Base-by-base conservation (phyloP, 2,888 invertebrate genomes). In the Eurytoma californica region DNA sequence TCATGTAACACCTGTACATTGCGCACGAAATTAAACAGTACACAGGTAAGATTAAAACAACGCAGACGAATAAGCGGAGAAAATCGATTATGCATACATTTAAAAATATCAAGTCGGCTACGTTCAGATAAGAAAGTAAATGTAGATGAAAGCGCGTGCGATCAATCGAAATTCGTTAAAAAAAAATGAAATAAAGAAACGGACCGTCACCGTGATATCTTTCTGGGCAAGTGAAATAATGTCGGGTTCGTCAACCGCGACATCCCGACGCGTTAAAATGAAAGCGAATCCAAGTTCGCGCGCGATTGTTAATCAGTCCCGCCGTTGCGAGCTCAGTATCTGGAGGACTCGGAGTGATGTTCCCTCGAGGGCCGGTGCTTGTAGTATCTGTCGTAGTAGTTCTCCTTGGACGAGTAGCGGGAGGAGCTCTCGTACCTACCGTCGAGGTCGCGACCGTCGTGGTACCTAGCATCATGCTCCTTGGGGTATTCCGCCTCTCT, bases 351-450 rank as follows among this genome's bases (percentile, higher is more conserved):
- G 70, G 88, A 85, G 72, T 88, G 88, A 72, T 89, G 88, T 79
- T 90, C 90, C 86, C 90, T 87, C 85, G 90, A 81, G 30, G 79
- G 88, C 69, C 90, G 85, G 77, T 89, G 88, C 82, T 90, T 90
- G 85, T 90, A 90, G 81, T 90, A 90, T 53, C 90, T 86, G 79
- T 90, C 90, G 81, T 90, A 90, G 80, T 90, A 90, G 77, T 89
- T 90, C 70, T 90, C 90, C 79, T 90, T 90, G 51, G 86, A 61
- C 13, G 86, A 83, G 60, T n/a, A n/a, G 53, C 53, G 53, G n/a
- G 16, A 14, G 53, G 84, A 79, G 14, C 85, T 84, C 24, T 80
- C 80, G 81, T 84, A 85, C 65, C 86, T 83, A 20, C 77, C 82
- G 28, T 88, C 89, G 28, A 61, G 55, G 39, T 87, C 87, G 66